Base-by-base conservation (phyloP, 2,113 vertebrate species). In the Spea multiplicata region DNA sequence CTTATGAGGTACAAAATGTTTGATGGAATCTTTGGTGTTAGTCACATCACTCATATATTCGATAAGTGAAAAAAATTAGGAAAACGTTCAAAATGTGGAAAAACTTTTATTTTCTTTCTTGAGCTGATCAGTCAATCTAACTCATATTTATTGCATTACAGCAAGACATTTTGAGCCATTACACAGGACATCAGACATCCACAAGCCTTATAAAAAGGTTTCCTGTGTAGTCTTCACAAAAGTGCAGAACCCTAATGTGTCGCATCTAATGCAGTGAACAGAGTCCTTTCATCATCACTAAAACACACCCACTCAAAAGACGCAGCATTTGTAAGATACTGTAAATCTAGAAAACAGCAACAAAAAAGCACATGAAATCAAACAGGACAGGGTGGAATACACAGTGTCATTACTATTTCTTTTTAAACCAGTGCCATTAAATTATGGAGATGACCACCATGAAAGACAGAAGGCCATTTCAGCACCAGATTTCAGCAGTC, bases 211-310 rank as follows among this genome's bases (percentile, higher is more conserved):
- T 61, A 9, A 12, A 45, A 81, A 88, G 97, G 94, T 96, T 99
- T 97, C 90, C 91, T 95, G 95, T 89, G 91, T 87, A 90, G 86
- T 89, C 95, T 83, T 99, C 97, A 99, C 92, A 86, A 91, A 94
- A 3, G 90, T 91, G 91, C 82, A 89, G 86, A 85, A 85, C 84
- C 84, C 55, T 82, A 86, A 80, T 78, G 80, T 82, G 83, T 86
- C 47, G 73, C 80, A 81, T 62, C 83, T 71, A 88, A 76, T 76
- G 12, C 75, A 88, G 81, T 87, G 61, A 84, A 68, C 82, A 73
- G 71, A 88, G 83, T 73, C 78, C 65, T 68, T 87, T 82, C 57
- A 74, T 67, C 81, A 84, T 64, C 82, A 76, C 74, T 69, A 84
- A 81, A 83, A 84, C 76, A 82, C 82, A 50, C 61, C 65, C 80